phyloP scores from a whole-genome alignment of 2,797 vertebrate genomes.

The Acanthiza pusilla region DNA sequence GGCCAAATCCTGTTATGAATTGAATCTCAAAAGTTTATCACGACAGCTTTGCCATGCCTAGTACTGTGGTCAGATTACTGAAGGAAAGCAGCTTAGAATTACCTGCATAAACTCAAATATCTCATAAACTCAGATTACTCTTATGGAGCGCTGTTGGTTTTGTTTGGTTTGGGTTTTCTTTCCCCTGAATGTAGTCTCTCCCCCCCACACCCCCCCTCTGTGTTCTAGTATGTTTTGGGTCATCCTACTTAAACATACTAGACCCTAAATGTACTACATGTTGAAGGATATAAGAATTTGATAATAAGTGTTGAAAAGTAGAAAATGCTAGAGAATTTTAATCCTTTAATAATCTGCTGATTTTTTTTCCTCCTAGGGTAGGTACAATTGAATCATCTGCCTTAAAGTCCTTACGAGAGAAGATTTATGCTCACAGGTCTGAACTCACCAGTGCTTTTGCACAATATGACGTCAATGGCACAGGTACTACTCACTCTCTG shows the following conservation, averaged over 20 bases:
- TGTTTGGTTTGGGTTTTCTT: not conserved
- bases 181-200: not conserved
- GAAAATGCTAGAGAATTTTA: not conserved
- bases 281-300: not conserved
- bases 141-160: not conserved
- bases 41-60: not conserved
- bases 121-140: not conserved
- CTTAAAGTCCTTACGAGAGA: conserved; percentile 86
- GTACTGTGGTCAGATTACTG: not conserved
- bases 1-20: conserved; percentile 3
- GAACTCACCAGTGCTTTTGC: conserved; percentile 85
- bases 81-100: conserved; percentile 11
- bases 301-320: not conserved
- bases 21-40: not conserved
- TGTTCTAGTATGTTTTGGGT: not conserved
- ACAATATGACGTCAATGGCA: conserved; percentile 75
- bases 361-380: conserved; percentile 75
- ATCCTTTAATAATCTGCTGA: not conserved
- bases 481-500: conserved; percentile 71
- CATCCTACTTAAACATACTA: not conserved
- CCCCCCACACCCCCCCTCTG: fast-evolving
- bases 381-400: conserved; percentile 85
- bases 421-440: conserved; percentile 84
- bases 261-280: not conserved
- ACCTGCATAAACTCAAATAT: not conserved